phyloP scores from a whole-genome alignment of 2,113 vertebrate species.

The Eupsittula cactorum region DNA sequence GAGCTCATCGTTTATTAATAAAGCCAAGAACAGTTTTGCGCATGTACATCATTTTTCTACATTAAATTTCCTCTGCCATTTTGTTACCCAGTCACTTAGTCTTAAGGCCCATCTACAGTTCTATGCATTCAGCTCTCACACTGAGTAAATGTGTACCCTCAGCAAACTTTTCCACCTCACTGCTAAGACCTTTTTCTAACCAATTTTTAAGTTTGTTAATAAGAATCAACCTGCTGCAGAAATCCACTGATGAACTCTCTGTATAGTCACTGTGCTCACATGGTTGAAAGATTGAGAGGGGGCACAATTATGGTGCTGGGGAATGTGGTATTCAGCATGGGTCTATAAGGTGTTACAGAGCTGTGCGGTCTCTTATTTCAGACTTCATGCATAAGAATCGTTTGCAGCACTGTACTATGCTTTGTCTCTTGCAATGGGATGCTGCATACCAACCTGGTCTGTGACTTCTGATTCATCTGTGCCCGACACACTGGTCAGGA shows the following conservation, averaged over 20 bases:
- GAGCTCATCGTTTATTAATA: not conserved
- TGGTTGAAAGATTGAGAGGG: not conserved
- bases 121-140: not conserved
- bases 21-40: not conserved
- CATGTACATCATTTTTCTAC: not conserved
- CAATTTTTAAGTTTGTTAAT: not conserved
- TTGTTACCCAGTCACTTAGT: not conserved
- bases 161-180: not conserved
- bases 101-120: not conserved
- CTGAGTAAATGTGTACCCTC: not conserved
- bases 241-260: not conserved
- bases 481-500: not conserved
- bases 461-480: not conserved
- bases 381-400: too few species aligned
- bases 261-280: not conserved
- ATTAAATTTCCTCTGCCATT: not conserved
- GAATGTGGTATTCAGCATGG: not conserved
- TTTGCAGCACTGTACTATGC: not conserved
- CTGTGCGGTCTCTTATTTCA: not conserved
- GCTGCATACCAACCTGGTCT: not conserved
- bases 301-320: not conserved
- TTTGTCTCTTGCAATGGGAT: not conserved
- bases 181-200: not conserved
- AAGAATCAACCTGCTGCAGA: not conserved
- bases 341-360: not conserved